These are phyloP conservation scores for Liposcelis brunnea DNA, from an alignment of 2,888 invertebrate genomes.

Conservation along the genomic window DNA sequence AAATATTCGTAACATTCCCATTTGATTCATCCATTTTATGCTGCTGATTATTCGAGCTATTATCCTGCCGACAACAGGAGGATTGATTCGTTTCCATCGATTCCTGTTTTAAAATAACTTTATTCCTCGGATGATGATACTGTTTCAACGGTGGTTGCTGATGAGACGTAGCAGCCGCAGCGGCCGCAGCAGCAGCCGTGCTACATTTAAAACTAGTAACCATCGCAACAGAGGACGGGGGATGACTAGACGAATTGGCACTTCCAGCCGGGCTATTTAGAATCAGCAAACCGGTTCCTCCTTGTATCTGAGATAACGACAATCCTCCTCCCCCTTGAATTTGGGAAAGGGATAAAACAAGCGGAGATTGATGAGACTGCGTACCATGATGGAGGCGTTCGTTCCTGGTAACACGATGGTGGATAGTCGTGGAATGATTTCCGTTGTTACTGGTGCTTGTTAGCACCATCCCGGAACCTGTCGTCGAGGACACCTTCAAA, in stretches of 20 bases:
- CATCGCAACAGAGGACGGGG: constrained; percentile 24
- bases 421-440: constrained; percentile 39
- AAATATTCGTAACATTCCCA: constrained; percentile 1
- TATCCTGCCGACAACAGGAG: constrained; percentile 19
- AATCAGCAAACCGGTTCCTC: constrained; percentile 55
- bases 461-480: constrained; percentile 45
- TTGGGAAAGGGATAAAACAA: neutral
- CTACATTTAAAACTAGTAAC: constrained; percentile 44
- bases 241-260: constrained; percentile 34
- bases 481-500: constrained; percentile 52
- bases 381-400: constrained; percentile 7
- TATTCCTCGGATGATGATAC: constrained; percentile 18
- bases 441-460: constrained; percentile 26
- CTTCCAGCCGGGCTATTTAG: constrained; percentile 43
- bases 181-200: constrained; percentile 14
- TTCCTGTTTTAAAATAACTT: constrained; percentile 42
- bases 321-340: constrained; percentile 26
- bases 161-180: constrained; percentile 28
- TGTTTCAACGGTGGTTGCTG: constrained; percentile 27
- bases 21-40: constrained; percentile 2
- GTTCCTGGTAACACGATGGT: constrained; percentile 1
- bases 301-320: constrained; percentile 72
- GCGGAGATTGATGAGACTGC: constrained; percentile 4
- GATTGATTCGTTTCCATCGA: constrained; percentile 38
- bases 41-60: constrained; percentile 5